Evolutionary conservation across 2,113 vertebrate species (phyloP).

Genomic region (Tragelaphus buxtoni): DNA sequence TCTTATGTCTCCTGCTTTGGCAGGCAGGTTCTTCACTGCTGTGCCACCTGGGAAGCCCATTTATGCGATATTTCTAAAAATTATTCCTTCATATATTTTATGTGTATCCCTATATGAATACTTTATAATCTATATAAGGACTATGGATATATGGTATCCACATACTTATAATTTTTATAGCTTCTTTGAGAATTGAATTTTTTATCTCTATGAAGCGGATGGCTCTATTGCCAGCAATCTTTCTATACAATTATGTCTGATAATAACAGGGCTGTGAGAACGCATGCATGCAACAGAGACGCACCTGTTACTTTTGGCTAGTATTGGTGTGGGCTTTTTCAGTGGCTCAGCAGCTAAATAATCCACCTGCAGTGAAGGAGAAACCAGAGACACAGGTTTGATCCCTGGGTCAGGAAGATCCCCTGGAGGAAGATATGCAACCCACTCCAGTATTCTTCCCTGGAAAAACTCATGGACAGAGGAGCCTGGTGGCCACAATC

Average conservation of each 20-base stretch:
- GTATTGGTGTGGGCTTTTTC: not conserved
- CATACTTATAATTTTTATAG: not conserved
- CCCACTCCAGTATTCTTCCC: not conserved
- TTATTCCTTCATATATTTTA: not conserved
- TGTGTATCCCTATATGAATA: not conserved
- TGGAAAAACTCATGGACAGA: not conserved
- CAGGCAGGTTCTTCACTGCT: not conserved
- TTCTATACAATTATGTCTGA: constrained; percentile 12
- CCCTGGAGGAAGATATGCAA: not conserved
- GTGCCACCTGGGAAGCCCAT: no score
- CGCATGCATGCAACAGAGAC: fast-evolving
- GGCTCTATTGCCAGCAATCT: not conserved
- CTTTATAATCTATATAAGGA: not conserved
- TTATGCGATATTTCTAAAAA: not conserved
- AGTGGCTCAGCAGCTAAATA: not conserved
- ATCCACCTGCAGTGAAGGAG: not conserved
- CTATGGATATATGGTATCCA: not conserved
- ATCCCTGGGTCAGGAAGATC: not conserved
- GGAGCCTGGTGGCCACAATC: not conserved
- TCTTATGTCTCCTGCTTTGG: not conserved
- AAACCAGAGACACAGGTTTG: not conserved
- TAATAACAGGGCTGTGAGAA: not conserved
- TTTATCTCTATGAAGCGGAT: not conserved
- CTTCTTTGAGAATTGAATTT: not conserved
- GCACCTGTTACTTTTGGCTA: not conserved